Evolutionary conservation across 2,797 vertebrate genomes (phyloP).

Genomic region (Chrosomus eos): DNA sequence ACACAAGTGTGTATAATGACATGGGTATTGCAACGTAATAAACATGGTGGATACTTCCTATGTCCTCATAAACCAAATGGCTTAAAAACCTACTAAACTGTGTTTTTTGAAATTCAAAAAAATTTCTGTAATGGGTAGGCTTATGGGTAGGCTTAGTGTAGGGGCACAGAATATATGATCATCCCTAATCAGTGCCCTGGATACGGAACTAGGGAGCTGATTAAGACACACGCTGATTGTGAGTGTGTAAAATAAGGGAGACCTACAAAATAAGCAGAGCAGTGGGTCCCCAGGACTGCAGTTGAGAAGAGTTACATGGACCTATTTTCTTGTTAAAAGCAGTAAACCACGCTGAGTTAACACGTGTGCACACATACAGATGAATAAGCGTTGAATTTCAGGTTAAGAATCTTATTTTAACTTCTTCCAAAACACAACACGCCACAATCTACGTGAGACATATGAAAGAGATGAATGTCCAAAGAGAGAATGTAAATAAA

Average conservation of each 20-base stretch:
- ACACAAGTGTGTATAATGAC: background rate
- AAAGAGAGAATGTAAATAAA: slow-evolving; percentile 66
- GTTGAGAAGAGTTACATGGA: background rate
- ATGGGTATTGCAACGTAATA: background rate
- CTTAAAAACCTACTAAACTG: too few species aligned
- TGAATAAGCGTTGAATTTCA: background rate
- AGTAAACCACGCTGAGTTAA: background rate
- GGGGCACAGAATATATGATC: background rate
- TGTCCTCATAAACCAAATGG: too few species aligned
- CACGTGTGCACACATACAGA: slow-evolving; percentile 28
- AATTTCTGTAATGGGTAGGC: background rate
- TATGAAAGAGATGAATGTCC: slow-evolving; percentile 35
- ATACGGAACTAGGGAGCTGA: background rate
- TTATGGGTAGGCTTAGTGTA: background rate
- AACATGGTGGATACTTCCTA: background rate
- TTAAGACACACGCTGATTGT: background rate
- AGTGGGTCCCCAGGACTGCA: background rate
- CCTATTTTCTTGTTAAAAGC: slow-evolving; percentile 1
- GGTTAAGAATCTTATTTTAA: background rate
- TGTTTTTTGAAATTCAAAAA: background rate
- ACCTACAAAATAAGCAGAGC: background rate
- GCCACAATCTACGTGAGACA: background rate
- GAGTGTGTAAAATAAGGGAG: background rate
- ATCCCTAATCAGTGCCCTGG: background rate
- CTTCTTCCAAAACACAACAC: slow-evolving; percentile 7